phyloP scores from a whole-genome alignment of 2,888 invertebrate species.

The Ennomos quercinarius region DNA sequence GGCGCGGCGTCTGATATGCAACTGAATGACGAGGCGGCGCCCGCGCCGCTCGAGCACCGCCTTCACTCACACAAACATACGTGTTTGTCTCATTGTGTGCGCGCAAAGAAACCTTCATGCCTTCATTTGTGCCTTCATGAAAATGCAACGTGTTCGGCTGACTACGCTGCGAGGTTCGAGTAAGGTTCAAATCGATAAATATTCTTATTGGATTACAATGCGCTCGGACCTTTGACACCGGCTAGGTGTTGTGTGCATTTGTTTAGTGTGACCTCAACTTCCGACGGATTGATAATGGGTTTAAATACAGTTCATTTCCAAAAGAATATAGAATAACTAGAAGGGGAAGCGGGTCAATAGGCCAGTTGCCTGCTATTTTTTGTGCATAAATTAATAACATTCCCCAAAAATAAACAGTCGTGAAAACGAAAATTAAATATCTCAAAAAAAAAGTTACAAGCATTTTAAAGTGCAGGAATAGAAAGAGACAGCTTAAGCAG shows the following conservation, averaged over 20 bases:
- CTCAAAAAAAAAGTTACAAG: no score
- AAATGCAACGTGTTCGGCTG: constrained; percentile 67
- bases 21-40: constrained; percentile 74
- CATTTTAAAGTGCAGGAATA: no score
- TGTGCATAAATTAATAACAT: no score
- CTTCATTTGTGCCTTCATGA: constrained; percentile 80
- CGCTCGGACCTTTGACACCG: constrained; percentile 27
- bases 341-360: no score
- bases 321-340: constrained; percentile 5
- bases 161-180: constrained; percentile 31
- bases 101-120: constrained; percentile 68
- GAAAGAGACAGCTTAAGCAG: no score
- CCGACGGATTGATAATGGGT: constrained; percentile 24
- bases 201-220: constrained; percentile 36
- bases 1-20: constrained; percentile 56
- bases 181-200: constrained; percentile 37
- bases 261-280: constrained; percentile 35
- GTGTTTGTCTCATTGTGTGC: constrained; percentile 36
- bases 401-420: no score
- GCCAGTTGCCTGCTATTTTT: no score
- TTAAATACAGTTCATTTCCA: not conserved
- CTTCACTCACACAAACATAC: constrained; percentile 62
- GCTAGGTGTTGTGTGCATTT: constrained; percentile 34
- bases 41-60: constrained; percentile 65
- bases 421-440: no score